Evolutionary conservation across 2,888 invertebrate species (phyloP).

Genomic region (Psococerastis gibbosa): DNA sequence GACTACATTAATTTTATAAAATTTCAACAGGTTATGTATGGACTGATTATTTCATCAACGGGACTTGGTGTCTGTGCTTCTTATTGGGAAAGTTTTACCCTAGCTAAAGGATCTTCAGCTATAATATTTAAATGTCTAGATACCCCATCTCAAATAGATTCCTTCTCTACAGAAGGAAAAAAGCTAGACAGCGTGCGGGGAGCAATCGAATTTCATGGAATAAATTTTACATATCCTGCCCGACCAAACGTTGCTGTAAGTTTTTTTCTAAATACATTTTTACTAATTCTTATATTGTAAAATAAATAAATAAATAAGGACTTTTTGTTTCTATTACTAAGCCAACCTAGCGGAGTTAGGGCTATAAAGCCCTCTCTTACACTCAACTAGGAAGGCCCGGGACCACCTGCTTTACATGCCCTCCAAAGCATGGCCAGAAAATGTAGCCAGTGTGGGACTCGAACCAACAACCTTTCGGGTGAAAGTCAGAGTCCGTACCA

Average conservation of each 20-base stretch:
- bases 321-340: no score
- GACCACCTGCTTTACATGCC: no score
- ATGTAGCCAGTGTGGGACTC: no score
- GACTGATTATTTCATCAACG: conserved; percentile 56
- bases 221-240: conserved; percentile 60
- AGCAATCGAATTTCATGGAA: conserved; percentile 42
- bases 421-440: no score
- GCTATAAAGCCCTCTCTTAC: no score
- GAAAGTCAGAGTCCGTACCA: no score
- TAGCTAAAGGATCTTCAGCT: conserved; percentile 51
- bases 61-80: conserved; percentile 57
- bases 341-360: no score
- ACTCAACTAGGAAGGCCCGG: no score
- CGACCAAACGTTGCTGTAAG: conserved; percentile 45
- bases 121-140: conserved; percentile 55
- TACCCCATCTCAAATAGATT: conserved; percentile 49
- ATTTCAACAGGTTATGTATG: conserved; percentile 65
- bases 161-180: conserved; percentile 38
- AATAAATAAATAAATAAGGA: no score
- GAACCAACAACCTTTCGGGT: no score
- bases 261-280: conserved; percentile 5
- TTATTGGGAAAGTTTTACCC: conserved; percentile 51
- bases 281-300: no score
- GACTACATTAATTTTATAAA: no score
- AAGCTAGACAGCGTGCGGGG: conserved; percentile 37